Evolutionary conservation across 2,113 vertebrate species (phyloP), one percentile per base, ranked within the genome.

Genomic region (Rousettus leschenaultii): DNA sequence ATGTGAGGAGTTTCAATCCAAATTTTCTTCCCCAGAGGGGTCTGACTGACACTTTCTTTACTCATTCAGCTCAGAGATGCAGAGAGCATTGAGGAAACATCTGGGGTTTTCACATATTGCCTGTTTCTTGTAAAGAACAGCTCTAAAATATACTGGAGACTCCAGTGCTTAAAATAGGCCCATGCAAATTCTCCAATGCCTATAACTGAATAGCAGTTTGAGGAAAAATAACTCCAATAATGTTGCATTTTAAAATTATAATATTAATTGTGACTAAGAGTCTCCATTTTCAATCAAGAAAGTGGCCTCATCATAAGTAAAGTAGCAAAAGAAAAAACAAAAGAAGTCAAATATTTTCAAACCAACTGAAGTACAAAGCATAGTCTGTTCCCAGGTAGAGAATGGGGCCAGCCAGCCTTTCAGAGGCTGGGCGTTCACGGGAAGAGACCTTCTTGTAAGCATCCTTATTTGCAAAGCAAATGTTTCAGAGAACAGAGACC

Each of bases 41-140:
- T 2, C 97, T 89, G 96, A 94, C 93, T 97, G 96, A 97, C 89
- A 92, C 97, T 98, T 97, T 96, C 95, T 97, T 97, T 96, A 91
- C 86, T 91, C 77, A 92, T 93, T 98, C 97, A 82, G 96, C 92
- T 98, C 97, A 93, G 97, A 98, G 98, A 97, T 88, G 93, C 96
- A 97, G 96, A 97, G 92, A 97, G 92, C 98, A 98, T 97, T 98
- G 98, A 98, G 96, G 97, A 98, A 98, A 98, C 97, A 98, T 97
- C 97, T 98, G 97, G 97, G 97, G 96, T 98, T 98, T 98, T 97
- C 97, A 96, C 97, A 98, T 86, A 96, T 96, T 98, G 98, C 97
- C 94, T 79, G 13, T 98, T 92, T 97, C 98, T 98, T 98, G 98
- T 96, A 97, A 98, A 98, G 95, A 97, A 96, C 30, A 83, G 95